These are phyloP conservation scores for Rhizomys pruinosus DNA, from an alignment of 2,113 vertebrate species.

Conservation along the genomic window DNA sequence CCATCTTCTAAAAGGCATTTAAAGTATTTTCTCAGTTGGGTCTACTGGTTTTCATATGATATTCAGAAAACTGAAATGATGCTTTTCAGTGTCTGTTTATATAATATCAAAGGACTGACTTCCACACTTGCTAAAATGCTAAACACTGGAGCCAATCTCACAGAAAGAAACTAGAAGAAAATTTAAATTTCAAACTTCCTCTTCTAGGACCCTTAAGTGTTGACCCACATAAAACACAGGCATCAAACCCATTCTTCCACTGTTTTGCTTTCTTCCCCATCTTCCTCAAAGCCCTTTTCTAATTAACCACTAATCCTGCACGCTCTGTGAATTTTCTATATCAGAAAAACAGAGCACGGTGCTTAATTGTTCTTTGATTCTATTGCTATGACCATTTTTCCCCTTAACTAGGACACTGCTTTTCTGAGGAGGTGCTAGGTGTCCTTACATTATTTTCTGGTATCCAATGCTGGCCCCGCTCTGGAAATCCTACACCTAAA, in stretches of 20 bases:
- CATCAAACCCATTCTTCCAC: too few relatives aligned
- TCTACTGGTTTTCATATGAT: background rate
- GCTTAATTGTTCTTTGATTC: background rate
- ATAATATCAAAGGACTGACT: background rate
- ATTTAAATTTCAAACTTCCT: slow-evolving; percentile 14
- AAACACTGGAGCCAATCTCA: background rate
- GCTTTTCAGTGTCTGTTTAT: background rate
- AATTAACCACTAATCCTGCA: background rate
- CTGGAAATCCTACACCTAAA: background rate
- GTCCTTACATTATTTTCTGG: background rate
- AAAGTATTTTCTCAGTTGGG: slow-evolving; percentile 26
- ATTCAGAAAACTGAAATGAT: slow-evolving; percentile 19
- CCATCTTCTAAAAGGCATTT: background rate
- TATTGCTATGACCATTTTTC: background rate
- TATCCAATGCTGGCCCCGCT: background rate
- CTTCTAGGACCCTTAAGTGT: background rate
- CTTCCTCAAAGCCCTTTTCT: background rate
- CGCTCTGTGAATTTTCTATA: background rate
- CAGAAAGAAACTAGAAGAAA: background rate
- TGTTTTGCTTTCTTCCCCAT: too few relatives aligned
- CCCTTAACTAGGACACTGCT: background rate
- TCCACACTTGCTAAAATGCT: background rate
- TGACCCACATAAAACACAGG: background rate
- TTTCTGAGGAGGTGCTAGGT: background rate
- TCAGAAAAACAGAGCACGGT: background rate